phyloP scores from a whole-genome alignment of 2,113 vertebrate species.

The Sebastes schlegelii region DNA sequence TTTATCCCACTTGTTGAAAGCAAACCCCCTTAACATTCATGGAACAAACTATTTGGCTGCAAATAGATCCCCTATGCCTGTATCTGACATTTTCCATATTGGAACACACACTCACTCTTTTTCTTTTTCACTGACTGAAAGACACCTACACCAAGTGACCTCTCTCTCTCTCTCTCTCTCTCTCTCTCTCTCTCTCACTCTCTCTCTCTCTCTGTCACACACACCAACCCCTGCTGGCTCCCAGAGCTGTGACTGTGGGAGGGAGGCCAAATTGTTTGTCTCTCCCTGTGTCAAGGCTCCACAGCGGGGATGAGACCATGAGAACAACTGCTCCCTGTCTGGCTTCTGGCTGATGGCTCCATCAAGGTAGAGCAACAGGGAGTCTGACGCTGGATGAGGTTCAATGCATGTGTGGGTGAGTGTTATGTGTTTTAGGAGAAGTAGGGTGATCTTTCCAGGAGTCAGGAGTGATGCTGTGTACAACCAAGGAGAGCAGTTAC shows the following conservation, averaged over 20 bases:
- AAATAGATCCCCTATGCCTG: slow-evolving; percentile 40
- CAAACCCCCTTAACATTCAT: slow-evolving; percentile 62
- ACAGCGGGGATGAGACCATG: slow-evolving; percentile 71
- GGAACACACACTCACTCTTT: slow-evolving; percentile 22
- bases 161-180: slow-evolving; percentile 9
- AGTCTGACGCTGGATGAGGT: slow-evolving; percentile 48
- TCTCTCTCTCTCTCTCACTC: neutral
- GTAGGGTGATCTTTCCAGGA: slow-evolving; percentile 35
- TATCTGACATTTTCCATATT: slow-evolving; percentile 36
- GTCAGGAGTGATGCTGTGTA: slow-evolving; percentile 13
- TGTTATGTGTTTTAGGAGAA: slow-evolving; percentile 7
- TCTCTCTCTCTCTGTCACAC: slow-evolving; percentile 6
- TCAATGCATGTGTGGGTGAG: slow-evolving; percentile 26
- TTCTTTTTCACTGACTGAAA: slow-evolving; percentile 51
- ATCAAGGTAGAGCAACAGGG: slow-evolving; percentile 79
- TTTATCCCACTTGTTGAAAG: slow-evolving; percentile 59
- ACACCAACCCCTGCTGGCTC: slow-evolving; percentile 66
- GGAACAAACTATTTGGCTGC: slow-evolving; percentile 56
- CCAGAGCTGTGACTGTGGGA: slow-evolving; percentile 78
- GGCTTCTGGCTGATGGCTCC: slow-evolving; percentile 76
- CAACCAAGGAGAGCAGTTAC: slow-evolving; percentile 13
- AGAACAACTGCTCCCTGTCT: slow-evolving; percentile 69
- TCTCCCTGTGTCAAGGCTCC: slow-evolving; percentile 67
- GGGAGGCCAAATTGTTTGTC: slow-evolving; percentile 83
- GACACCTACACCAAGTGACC: slow-evolving; percentile 26